Evolutionary conservation across 2,797 vertebrate species (phyloP).

Genomic region (Bradypus variegatus): DNA sequence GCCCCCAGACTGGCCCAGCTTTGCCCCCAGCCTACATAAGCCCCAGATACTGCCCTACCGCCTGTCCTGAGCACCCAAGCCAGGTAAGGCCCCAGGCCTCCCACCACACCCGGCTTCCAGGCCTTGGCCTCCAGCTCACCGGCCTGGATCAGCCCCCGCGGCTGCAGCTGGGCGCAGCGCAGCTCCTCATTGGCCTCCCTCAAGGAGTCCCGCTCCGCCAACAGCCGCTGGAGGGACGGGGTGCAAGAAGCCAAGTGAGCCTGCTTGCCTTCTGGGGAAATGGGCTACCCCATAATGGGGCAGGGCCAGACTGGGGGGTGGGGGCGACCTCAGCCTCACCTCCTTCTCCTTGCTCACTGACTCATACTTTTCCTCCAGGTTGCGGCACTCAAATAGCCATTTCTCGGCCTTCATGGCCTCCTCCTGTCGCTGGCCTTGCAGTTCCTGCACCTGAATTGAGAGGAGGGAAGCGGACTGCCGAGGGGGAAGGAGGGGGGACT

Average conservation of each 20-base stretch:
- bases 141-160: conserved; percentile 76
- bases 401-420: conserved; percentile 91
- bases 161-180: conserved; percentile 85
- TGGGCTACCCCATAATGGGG: background rate
- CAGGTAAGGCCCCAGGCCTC: background rate
- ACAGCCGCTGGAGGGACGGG: conserved; percentile 74
- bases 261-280: fast-evolving
- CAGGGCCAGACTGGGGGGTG: no score
- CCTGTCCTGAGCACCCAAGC: background rate
- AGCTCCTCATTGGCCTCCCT: conserved; percentile 89
- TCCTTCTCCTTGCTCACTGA: conserved; percentile 85
- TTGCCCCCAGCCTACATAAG: background rate
- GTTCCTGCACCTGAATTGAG: conserved; percentile 81
- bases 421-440: conserved; percentile 80
- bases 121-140: conserved; percentile 72
- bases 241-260: background rate
- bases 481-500: background rate
- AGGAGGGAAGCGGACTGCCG: background rate
- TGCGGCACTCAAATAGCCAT: conserved; percentile 90
- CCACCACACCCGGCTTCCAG: no score
- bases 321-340: conserved; percentile 75
- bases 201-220: conserved; percentile 83
- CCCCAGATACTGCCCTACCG: background rate
- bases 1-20: background rate
- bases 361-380: conserved; percentile 87